A percentile compares a stretch with the other conserved stretches of the same genome.
Evolutionary conservation across 2,797 vertebrate genomes (phyloP).

Genomic region (Cheirogaleus major): DNA sequence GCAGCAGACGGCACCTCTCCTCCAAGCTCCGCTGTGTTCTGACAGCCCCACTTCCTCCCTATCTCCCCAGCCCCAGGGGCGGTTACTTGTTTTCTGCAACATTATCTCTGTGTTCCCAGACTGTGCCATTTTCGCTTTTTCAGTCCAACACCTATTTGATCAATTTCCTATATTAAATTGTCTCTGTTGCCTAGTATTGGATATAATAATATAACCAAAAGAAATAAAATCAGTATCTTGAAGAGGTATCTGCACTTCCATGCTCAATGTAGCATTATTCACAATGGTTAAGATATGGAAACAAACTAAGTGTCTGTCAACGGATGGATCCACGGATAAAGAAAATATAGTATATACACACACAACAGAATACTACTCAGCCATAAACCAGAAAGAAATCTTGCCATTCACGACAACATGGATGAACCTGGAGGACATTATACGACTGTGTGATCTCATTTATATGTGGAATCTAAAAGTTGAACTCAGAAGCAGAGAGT

Average conservation of each 20-base stretch:
- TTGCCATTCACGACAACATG: neutral
- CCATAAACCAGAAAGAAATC: neutral
- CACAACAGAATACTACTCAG: neutral
- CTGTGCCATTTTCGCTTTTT: neutral
- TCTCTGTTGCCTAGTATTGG: neutral
- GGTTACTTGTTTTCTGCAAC: neutral
- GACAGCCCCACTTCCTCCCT: no score
- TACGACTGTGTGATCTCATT: neutral
- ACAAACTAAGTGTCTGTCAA: neutral
- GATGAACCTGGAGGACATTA: neutral
- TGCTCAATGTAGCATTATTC: neutral
- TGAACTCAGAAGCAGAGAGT: neutral
- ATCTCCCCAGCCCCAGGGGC: neutral
- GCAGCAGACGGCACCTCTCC: neutral
- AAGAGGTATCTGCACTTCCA: no score
- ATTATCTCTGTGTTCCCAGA: neutral
- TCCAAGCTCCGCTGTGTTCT: neutral
- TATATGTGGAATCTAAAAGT: neutral
- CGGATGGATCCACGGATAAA: neutral
- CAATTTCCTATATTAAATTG: neutral
- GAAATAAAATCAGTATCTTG: neutral
- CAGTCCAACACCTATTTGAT: neutral
- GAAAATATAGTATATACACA: neutral
- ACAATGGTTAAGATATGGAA: neutral
- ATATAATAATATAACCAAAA: neutral